These are phyloP conservation scores for Crenichthys baileyi DNA, from an alignment of 2,797 vertebrate species.

Conservation along the genomic window DNA sequence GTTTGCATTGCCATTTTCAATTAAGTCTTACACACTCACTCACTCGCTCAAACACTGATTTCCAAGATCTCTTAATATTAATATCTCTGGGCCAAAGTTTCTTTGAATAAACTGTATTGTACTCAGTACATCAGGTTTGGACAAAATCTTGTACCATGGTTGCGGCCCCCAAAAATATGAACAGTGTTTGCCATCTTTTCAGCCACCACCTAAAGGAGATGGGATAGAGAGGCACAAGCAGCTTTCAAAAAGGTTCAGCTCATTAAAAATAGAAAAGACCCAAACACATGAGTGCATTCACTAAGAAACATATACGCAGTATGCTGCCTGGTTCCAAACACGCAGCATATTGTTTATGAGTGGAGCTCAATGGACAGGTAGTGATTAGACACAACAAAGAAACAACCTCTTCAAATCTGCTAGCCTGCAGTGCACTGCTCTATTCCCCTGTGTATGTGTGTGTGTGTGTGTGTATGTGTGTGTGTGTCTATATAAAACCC, in stretches of 20 bases:
- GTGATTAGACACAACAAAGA: conserved; percentile 71
- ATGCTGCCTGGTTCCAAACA: conserved; percentile 31
- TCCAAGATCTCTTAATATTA: no score
- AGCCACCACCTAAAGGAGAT: conserved; percentile 36
- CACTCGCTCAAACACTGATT: not conserved
- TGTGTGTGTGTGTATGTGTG: conserved; percentile 4
- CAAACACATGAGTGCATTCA: conserved; percentile 8
- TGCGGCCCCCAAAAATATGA: conserved; percentile 30
- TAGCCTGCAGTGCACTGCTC: conserved; percentile 21
- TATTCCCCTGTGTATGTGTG: conserved; percentile 15
- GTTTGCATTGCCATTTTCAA: conserved; percentile 13
- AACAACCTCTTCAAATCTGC: conserved; percentile 64
- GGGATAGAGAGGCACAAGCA: conserved; percentile 38
- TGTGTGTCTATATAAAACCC: conserved; percentile 18
- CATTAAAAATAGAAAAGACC: conserved; percentile 70
- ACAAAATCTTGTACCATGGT: conserved; percentile 5
- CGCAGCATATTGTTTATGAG: conserved; percentile 58
- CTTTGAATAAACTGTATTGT: not conserved
- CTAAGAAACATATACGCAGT: conserved; percentile 4
- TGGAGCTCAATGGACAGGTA: conserved; percentile 66
- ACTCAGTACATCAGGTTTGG: conserved; percentile 6
- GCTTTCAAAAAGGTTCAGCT: conserved; percentile 54
- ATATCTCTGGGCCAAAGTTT: no score
- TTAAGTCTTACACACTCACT: conserved; percentile 10
- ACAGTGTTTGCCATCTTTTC: conserved; percentile 32